A percentile compares a stretch with the other conserved stretches of the same genome.
Evolutionary conservation across 2,113 vertebrate genomes (phyloP).

Genomic region (Cyprinodon variegatus): DNA sequence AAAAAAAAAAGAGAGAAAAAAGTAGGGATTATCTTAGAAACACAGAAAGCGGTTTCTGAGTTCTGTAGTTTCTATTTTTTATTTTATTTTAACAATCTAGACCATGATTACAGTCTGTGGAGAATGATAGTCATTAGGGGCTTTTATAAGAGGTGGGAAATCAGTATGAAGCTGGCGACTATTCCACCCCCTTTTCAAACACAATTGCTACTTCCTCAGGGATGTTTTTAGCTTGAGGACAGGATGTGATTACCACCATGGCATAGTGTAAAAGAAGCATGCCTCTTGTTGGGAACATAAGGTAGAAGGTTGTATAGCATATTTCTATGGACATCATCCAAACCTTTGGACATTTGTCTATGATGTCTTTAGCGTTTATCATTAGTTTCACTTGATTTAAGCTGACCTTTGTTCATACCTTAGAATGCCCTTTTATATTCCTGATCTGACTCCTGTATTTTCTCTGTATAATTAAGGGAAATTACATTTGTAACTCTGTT

Average conservation of each 20-base stretch:
- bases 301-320: background rate
- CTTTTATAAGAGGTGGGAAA: slow-evolving; percentile 49
- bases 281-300: slow-evolving; percentile 21
- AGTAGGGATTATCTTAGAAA: slow-evolving; percentile 39
- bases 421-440: background rate
- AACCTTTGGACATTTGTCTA: background rate
- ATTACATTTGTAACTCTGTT: background rate
- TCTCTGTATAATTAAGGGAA: background rate
- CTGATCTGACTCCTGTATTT: background rate
- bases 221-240: slow-evolving; percentile 61
- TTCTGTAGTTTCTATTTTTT: slow-evolving; percentile 26
- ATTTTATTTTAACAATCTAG: slow-evolving; percentile 36
- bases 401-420: background rate
- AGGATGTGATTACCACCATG: slow-evolving; percentile 73
- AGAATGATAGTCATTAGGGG: slow-evolving; percentile 73
- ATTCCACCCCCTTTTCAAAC: slow-evolving; percentile 60
- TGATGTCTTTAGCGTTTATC: background rate
- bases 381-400: background rate
- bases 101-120: slow-evolving; percentile 62
- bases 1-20: slow-evolving; percentile 43
- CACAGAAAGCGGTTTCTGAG: slow-evolving; percentile 32
- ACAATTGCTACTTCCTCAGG: slow-evolving; percentile 72
- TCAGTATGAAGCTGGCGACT: slow-evolving; percentile 46
- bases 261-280: slow-evolving; percentile 28
- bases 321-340: background rate